Base-by-base conservation (phyloP, 2,888 invertebrate species). In the Drosophila ustulata region DNA sequence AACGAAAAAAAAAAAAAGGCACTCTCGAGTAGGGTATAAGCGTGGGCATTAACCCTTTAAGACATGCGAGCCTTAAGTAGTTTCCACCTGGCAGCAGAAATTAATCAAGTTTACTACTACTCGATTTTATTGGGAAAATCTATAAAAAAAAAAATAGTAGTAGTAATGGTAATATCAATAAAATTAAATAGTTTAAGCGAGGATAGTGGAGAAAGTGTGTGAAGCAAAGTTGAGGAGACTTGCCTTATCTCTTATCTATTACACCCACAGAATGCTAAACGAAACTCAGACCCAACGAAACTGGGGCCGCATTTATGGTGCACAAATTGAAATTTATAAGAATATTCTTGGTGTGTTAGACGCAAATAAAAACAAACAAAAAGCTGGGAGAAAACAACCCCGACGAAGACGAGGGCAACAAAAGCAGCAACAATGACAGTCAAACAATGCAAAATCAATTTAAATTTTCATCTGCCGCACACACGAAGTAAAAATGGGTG, bases 381-480 rank as follows among this genome's bases (percentile, higher is more conserved):
- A 49, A 53, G 41, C 47, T 30, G 18, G 18, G 18, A 34, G 62
- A 57, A 68, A 83, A 66, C 70, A 58, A 59, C 66, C 79, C 73
- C 66, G 34, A 53, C 32, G 46, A 74, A 43, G 53, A 66, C 64
- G 78, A 55, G 53, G 59, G 56, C 73, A 77, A 78, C 71, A 84
- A 74, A 66, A 83, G 78, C 75, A 79, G 80, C 70, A 85, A 77
- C 73, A 89, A 88, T 75, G 83, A 72, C 80, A 79, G 67, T 83
- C 83, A 79, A 85, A 83, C 87, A 90, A 79, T 87, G 90, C 77
- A 86, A 83, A 89, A 90, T 90, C 90, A 89, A 89, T 90, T 90
- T 88, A 87, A 90, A 90, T 89, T 89, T 85, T 84, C 88, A 88
- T 85, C 86, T 85, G 73, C 69, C 57, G 65, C 53, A 50, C 63